Conservation (phyloP, 2,888 invertebrate genomes). For the Uloborus plumipes region DNA sequence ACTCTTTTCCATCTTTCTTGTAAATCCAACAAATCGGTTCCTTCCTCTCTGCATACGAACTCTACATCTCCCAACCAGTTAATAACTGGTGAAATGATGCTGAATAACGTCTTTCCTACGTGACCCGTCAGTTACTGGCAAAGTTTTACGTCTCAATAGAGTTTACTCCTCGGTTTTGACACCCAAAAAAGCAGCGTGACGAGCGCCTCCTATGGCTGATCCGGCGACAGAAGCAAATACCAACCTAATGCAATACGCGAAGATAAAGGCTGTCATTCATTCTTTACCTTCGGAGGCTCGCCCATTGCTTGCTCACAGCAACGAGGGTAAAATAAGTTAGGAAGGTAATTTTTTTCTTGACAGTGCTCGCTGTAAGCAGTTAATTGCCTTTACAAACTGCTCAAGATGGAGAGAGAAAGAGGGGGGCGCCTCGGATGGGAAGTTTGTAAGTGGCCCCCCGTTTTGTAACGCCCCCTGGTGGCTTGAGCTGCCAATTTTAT, state of each 20-base stretch:
- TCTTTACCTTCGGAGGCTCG: slow-evolving; percentile 30
- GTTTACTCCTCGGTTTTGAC: slow-evolving; percentile 41
- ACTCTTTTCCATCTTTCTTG: no score
- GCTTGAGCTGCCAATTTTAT: slow-evolving; percentile 62
- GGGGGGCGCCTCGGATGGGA: slow-evolving; percentile 16
- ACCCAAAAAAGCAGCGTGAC: slow-evolving; percentile 33
- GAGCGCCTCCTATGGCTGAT: slow-evolving; percentile 25
- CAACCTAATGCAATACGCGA: slow-evolving; percentile 31
- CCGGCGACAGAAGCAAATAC: slow-evolving; percentile 45
- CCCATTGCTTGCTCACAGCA: slow-evolving; percentile 33
- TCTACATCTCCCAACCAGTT: no score
- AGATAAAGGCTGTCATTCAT: slow-evolving; percentile 44
- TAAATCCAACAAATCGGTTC: no score
- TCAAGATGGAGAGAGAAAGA: slow-evolving; percentile 13
- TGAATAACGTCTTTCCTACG: no score
- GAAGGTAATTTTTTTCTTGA: slow-evolving; percentile 40
- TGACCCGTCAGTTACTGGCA: no score
- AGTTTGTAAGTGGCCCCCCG: slow-evolving; percentile 40
- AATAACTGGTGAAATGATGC: no score
- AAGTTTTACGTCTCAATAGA: slow-evolving; percentile 24
- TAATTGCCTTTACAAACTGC: slow-evolving; percentile 63
- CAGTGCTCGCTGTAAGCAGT: slow-evolving; percentile 52
- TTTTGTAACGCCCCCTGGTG: slow-evolving; percentile 55
- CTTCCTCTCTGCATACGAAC: no score
- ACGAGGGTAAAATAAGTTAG: slow-evolving; percentile 20